These are phyloP conservation scores for Epistrophe eligans DNA, from an alignment of 2,888 invertebrate genomes.

Conservation along the genomic window DNA sequence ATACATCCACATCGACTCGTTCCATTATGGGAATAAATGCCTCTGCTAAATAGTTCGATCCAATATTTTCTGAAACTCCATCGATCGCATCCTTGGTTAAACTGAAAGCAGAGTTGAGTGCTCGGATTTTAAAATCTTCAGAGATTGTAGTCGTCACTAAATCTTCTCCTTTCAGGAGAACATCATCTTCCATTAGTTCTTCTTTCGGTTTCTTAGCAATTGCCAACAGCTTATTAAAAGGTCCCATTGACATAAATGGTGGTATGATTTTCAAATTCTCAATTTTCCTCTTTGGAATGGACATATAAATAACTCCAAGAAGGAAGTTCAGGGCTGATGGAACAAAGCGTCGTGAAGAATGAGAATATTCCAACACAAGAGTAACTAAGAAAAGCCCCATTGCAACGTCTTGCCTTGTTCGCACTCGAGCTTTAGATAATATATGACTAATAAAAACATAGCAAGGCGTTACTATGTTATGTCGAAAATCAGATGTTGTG, in stretches of 20 bases:
- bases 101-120: constrained; percentile 85
- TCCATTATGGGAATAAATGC: constrained; percentile 86
- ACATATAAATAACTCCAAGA: constrained; percentile 89
- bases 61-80: constrained; percentile 80
- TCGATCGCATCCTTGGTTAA: constrained; percentile 87
- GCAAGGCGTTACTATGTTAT: constrained; percentile 94
- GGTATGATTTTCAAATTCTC: constrained; percentile 87
- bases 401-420: constrained; percentile 88
- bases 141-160: constrained; percentile 84
- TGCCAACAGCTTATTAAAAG: constrained; percentile 86
- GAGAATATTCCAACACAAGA: constrained; percentile 91
- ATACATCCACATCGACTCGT: constrained; percentile 86
- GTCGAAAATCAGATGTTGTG: constrained; percentile 95
- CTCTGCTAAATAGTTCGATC: constrained; percentile 84
- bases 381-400: constrained; percentile 91
- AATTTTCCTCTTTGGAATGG: constrained; percentile 87
- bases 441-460: constrained; percentile 93
- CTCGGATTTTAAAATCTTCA: constrained; percentile 88
- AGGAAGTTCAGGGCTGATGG: constrained; percentile 93
- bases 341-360: constrained; percentile 91
- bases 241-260: constrained; percentile 87
- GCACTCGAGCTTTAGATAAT: constrained; percentile 87
- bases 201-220: constrained; percentile 84
- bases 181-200: constrained; percentile 78
- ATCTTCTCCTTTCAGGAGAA: constrained; percentile 85